Conservation (phyloP, 2,888 invertebrate species). For the Drosophila yooni region DNA sequence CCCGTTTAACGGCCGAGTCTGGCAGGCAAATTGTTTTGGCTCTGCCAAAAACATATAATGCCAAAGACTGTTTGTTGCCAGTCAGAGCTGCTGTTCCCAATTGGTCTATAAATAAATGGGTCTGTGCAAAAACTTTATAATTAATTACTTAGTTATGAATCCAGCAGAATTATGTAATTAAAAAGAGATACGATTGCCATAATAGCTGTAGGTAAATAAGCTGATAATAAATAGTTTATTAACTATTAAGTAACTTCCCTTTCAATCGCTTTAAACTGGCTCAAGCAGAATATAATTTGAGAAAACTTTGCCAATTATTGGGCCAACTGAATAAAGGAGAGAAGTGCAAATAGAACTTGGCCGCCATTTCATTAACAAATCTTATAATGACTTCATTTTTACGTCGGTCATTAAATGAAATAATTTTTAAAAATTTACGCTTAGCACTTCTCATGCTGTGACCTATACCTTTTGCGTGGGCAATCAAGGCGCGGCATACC, state of each 20-base stretch:
- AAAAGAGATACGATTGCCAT: neutral
- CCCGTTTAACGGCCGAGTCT: conserved; percentile 22
- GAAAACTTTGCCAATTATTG: neutral
- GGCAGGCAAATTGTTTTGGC: conserved; percentile 30
- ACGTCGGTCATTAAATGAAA: conserved; percentile 38
- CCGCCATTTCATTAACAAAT: conserved; percentile 29
- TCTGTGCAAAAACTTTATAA: neutral
- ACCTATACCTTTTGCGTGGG: conserved; percentile 29
- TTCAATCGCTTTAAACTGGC: neutral
- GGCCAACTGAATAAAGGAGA: neutral
- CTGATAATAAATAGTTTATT: neutral
- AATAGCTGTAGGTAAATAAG: neutral
- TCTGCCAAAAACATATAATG: conserved; percentile 13
- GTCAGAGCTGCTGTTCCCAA: neutral
- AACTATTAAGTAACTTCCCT: neutral
- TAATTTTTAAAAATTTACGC: conserved; percentile 24
- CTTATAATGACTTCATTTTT: conserved; percentile 33
- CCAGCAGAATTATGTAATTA: neutral
- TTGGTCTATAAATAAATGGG: conserved; percentile 1
- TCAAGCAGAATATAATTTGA: neutral
- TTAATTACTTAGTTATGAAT: neutral
- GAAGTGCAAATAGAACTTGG: neutral
- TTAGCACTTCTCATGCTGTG: conserved; percentile 8
- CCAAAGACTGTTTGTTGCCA: conserved; percentile 13
- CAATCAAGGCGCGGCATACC: conserved; percentile 42